These are phyloP conservation scores for Balanococcus diminutus DNA, from an alignment of 2,888 invertebrate genomes.

Conservation along the genomic window DNA sequence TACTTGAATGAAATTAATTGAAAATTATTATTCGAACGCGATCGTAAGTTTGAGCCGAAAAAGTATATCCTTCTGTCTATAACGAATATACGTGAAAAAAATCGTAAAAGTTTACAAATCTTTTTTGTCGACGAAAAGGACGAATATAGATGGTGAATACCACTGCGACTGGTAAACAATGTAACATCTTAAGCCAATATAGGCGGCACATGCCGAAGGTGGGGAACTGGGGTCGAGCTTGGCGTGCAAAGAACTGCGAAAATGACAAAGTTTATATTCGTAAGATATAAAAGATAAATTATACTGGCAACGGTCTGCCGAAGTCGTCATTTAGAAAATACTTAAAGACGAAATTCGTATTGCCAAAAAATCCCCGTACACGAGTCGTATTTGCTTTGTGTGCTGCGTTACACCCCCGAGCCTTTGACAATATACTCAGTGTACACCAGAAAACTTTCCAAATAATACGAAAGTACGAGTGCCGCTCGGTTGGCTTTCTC, in stretches of 20 bases:
- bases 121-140: not conserved
- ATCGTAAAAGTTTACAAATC: not conserved
- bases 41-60: not conserved
- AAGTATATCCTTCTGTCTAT: not conserved
- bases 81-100: not conserved
- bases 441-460: not conserved
- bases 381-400: not conserved
- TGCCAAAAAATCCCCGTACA: not conserved
- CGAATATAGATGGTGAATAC: too few relatives aligned
- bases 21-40: not conserved
- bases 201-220: not conserved
- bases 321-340: conserved; percentile 24
- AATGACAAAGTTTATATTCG: not conserved
- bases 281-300: conserved; percentile 3
- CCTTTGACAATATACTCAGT: too few relatives aligned
- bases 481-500: not conserved
- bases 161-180: not conserved
- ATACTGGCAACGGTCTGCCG: not conserved
- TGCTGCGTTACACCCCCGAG: not conserved
- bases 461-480: not conserved
- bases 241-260: not conserved
- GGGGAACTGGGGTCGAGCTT: not conserved
- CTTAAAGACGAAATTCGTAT: not conserved
- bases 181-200: not conserved
- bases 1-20: not conserved